phyloP scores from a whole-genome alignment of 2,888 invertebrate species.

The Willowsia nigromaculata region DNA sequence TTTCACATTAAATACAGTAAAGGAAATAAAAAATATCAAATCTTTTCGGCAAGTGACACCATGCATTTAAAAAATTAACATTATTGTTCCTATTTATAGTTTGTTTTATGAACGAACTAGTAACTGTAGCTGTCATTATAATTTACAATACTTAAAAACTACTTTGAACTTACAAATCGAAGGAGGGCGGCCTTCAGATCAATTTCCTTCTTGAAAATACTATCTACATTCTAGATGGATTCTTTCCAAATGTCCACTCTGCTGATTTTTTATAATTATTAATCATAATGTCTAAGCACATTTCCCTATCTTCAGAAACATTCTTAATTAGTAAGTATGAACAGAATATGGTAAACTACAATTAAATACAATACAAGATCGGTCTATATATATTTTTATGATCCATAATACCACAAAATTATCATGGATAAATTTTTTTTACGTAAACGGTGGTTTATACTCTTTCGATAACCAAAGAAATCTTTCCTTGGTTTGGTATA shows the following conservation, averaged over 20 bases:
- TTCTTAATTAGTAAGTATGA: background rate
- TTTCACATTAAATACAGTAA: background rate
- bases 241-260: background rate
- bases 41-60: background rate
- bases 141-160: constrained; percentile 35
- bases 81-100: background rate
- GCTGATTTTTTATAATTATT: background rate
- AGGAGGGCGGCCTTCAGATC: constrained; percentile 38
- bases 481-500: background rate
- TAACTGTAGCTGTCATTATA: background rate
- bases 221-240: background rate
- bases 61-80: background rate
- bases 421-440: constrained; percentile 42
- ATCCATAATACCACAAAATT: constrained; percentile 11
- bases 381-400: background rate
- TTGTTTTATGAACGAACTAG: background rate
- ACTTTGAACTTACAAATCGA: constrained; percentile 56
- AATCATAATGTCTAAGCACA: too few relatives aligned
- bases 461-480: constrained; percentile 10
- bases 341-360: constrained; percentile 33
- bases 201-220: constrained; percentile 15
- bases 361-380: background rate
- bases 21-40: constrained; percentile 29
- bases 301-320: background rate
- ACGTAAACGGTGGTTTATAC: constrained; percentile 52